These are phyloP conservation scores for Zootoca vivipara DNA, from an alignment of 2,113 vertebrate genomes.

Conservation along the genomic window DNA sequence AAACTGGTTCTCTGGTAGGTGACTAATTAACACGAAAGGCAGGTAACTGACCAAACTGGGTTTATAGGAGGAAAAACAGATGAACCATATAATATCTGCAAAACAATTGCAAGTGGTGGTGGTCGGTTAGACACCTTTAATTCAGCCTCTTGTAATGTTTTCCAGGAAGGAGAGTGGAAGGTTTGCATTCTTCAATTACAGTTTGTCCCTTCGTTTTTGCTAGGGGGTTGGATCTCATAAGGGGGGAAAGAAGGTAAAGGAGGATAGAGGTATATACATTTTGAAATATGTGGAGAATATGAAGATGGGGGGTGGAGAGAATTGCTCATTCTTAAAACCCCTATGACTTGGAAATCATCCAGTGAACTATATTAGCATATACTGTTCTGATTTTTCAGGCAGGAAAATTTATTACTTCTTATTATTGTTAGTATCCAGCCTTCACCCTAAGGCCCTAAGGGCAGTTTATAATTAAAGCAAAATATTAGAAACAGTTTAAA, in stretches of 20 bases:
- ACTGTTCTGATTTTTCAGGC: too few relatives aligned
- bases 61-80: constrained; percentile 44
- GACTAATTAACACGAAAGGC: constrained; percentile 41
- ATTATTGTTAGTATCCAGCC: too few relatives aligned
- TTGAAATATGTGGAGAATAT: not conserved
- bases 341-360: too few relatives aligned
- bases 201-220: not conserved
- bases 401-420: too few relatives aligned
- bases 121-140: constrained; percentile 10
- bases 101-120: constrained; percentile 37
- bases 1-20: constrained; percentile 43
- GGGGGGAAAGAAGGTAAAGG: not conserved
- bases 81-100: constrained; percentile 16
- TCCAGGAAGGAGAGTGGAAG: not conserved
- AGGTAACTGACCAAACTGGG: constrained; percentile 35
- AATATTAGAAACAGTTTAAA: too few relatives aligned
- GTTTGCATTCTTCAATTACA: not conserved
- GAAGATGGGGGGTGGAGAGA: not conserved
- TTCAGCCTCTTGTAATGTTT: constrained; percentile 10
- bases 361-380: too few relatives aligned
- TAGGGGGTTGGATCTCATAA: not conserved
- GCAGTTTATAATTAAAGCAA: too few relatives aligned
- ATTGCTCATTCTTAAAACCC: too few relatives aligned
- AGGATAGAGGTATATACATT: not conserved
- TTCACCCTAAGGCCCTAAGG: too few relatives aligned